Evolutionary conservation across 2,113 vertebrate species (phyloP), one percentile per base, ranked within the genome.

Genomic region (Tiliqua scincoides): DNA sequence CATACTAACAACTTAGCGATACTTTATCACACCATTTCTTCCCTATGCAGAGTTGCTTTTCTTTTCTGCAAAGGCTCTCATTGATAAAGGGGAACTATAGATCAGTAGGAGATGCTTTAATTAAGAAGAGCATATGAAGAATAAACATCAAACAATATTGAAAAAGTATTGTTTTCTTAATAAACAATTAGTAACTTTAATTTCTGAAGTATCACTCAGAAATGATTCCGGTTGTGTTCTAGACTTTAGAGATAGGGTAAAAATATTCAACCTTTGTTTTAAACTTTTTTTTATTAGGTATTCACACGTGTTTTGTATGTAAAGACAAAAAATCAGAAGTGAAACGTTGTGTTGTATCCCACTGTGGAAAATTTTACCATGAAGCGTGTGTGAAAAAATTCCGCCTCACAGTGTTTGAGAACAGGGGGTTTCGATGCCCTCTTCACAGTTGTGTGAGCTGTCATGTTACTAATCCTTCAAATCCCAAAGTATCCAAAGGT

Each of bases 331-430:
- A 97, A 37, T 96, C 96, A 1, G 96, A 97, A 14, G 94, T 98
- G 75, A 97, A 96, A 7, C 98, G 99, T 87, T 99, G 99, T 57
- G 96, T 97, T 0, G 98, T 98, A 1, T 97, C 96, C 1, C 97
- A 99, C 91, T 99, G 99, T 1, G 99, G 99, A 15, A 98, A 98
- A 80, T 99, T 98, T 91, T 99, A 99, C 96, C 99, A 99, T 0
- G 98, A 99, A 81, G 96, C 96, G 0, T 99, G 99, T 54, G 97
- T 97, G 87, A 95, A 97, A 68, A 97, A 97, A 87, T 97, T 94
- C 75, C 96, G 97, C 0, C 97, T 99, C 72, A 97, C 98, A 0
- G 96, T 99, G 68, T 98, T 99, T 43, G 98, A 99, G 91, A 98
- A 97, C 95, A 97, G 98, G 68, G 98, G 98, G 63, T 98, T 99